phyloP scores from a whole-genome alignment of 2,888 invertebrate species.

The Drosophila macrospina region DNA sequence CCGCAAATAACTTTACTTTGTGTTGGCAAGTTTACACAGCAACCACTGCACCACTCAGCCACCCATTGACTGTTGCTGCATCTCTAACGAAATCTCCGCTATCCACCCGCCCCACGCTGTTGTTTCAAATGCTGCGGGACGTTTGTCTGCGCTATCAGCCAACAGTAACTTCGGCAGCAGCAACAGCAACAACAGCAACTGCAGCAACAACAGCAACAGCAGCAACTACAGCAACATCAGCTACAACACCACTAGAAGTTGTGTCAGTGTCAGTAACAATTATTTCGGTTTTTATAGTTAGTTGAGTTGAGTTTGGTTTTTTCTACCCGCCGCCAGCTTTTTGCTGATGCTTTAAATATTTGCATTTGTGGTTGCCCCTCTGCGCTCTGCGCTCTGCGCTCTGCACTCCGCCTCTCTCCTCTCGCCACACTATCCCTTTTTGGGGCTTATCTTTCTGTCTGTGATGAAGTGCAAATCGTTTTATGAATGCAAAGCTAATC shows the following conservation, averaged over 20 bases:
- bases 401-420: too few relatives aligned
- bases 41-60: slow-evolving; percentile 22
- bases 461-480: slow-evolving; percentile 59
- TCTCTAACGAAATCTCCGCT: slow-evolving; percentile 53
- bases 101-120: slow-evolving; percentile 37
- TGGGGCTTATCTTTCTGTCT: slow-evolving; percentile 25
- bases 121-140: slow-evolving; percentile 67
- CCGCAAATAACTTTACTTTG: slow-evolving; percentile 81
- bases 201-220: slow-evolving; percentile 24
- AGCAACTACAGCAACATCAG: slow-evolving; percentile 25
- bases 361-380: slow-evolving; percentile 61
- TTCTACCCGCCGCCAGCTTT: slow-evolving; percentile 33
- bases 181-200: slow-evolving; percentile 26
- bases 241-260: slow-evolving; percentile 41
- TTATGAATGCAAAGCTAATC: slow-evolving; percentile 43
- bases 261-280: slow-evolving; percentile 78
- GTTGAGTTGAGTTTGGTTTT: slow-evolving; percentile 49
- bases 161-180: slow-evolving; percentile 37
- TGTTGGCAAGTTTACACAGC: slow-evolving; percentile 49
- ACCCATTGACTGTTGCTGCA: slow-evolving; percentile 34
- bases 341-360: slow-evolving; percentile 62
- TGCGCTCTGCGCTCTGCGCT: too few relatives aligned
- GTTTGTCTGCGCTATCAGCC: slow-evolving; percentile 63
- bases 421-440: neutral
- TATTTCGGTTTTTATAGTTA: slow-evolving; percentile 71